phyloP scores from a whole-genome alignment of 2,797 vertebrate genomes.

The Acanthurus leucopareius region DNA sequence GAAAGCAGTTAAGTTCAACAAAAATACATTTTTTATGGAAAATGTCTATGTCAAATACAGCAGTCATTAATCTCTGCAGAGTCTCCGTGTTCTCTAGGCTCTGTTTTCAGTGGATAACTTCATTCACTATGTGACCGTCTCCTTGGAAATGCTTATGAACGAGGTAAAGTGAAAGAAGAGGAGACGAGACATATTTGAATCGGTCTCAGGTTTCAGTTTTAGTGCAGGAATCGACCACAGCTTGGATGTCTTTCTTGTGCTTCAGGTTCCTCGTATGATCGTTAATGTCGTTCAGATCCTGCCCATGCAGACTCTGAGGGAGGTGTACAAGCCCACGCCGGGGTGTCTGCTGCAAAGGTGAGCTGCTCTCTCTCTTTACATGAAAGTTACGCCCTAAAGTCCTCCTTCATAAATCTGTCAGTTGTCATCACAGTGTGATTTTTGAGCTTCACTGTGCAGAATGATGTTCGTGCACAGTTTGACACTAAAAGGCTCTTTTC shows the following conservation, averaged over 20 bases:
- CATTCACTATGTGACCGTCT: constrained; percentile 84
- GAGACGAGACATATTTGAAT: rapidly evolving
- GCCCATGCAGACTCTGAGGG: constrained; percentile 84
- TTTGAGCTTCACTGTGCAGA: no score
- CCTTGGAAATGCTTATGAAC: constrained; percentile 89
- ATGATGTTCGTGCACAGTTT: no score
- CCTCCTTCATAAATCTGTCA: no score
- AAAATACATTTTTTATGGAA: not conserved
- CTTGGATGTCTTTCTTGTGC: constrained; percentile 1
- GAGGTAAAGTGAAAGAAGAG: constrained; percentile 77
- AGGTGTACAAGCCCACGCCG: constrained; percentile 85
- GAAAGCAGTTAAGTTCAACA: not conserved
- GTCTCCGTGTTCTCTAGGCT: constrained; percentile 66
- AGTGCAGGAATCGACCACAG: not conserved
- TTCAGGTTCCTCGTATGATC: constrained; percentile 88
- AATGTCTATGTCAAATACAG: not conserved
- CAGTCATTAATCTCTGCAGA: constrained; percentile 17
- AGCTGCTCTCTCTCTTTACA: not conserved
- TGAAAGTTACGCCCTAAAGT: not conserved
- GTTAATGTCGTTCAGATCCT: constrained; percentile 86
- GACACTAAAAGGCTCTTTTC: no score
- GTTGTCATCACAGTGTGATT: no score
- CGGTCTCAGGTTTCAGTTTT: not conserved
- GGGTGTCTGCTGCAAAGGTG: constrained; percentile 85
- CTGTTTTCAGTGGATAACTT: constrained; percentile 87